Evolutionary conservation across 2,888 invertebrate species (phyloP), one percentile per base, ranked within the genome.

Genomic region (Xestia c-nigrum): DNA sequence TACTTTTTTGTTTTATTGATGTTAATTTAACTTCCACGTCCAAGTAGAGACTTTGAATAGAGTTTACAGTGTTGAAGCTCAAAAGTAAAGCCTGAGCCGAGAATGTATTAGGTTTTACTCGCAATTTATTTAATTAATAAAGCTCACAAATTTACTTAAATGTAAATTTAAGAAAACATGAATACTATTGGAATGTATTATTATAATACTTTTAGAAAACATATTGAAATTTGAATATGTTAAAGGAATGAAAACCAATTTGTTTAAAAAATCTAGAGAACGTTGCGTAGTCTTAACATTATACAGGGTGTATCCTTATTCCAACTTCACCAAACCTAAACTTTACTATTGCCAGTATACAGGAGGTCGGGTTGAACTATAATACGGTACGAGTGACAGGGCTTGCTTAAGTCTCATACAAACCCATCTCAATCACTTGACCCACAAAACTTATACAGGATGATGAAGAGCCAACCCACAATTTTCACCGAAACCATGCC

Each of bases 381-480:
- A 63, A 57, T 24, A 63, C 4, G 40, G 24, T 10, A 71, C 12
- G 7, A 63, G 19, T 66, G 78, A 65, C 68, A 83, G 38, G 69
- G 16, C 55, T 6, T 61, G 31, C 71, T 31, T 69, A 52, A 66
- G 80, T 43, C 71, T 76, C 73, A 72, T 68, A 66, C 50, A 66
- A 78, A 85, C 85, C 83, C 78, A 83, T 83, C 74, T 88, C 85
- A 87, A 81, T 76, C 73, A 81, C 73, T 81, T 88, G 87, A 85
- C 85, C 88, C 72, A 87, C 59, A 78, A 81, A 79, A 64, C 65
- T 52, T 72, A 78, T 61, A 86, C 66, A 67, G 73, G 55, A n/a
- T 83, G 85, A 83, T 73, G 76, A 86, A 78, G 70, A 81, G 68
- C 65, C 75, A 83, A 79, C 83, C 71, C 43, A 81, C 85, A 68